Evolutionary conservation across 2,888 invertebrate genomes (phyloP).

Genomic region (Brenthis daphne): DNA sequence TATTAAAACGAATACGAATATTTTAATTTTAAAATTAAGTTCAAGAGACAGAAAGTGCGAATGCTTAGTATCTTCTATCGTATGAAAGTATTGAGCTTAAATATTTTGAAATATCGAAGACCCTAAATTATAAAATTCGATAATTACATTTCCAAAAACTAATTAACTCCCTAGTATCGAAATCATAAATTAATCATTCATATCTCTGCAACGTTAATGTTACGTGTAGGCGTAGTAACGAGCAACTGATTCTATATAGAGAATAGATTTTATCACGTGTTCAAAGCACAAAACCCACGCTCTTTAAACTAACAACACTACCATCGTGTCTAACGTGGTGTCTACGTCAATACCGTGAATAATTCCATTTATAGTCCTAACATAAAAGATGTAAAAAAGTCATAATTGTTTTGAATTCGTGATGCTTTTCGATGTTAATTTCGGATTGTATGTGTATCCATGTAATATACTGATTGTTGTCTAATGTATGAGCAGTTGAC

Average conservation of each 20-base stretch:
- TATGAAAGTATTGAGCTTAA: no score
- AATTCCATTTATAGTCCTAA: conserved; percentile 47
- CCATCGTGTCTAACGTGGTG: conserved; percentile 54
- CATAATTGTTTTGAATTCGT: conserved; percentile 7
- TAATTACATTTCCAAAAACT: background rate
- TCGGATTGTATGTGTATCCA: conserved; percentile 6
- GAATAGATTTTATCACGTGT: conserved; percentile 53
- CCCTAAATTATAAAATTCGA: background rate
- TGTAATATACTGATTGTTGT: conserved; percentile 3
- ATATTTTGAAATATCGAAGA: no score
- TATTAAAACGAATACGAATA: no score
- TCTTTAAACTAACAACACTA: conserved; percentile 51
- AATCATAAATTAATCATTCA: conserved; percentile 10
- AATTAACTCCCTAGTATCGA: background rate
- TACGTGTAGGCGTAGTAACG: conserved; percentile 41
- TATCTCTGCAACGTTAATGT: conserved; percentile 18
- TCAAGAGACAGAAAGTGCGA: no score
- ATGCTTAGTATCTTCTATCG: no score
- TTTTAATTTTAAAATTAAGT: no score
- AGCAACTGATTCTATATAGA: conserved; percentile 43
- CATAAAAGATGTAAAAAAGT: conserved; percentile 35
- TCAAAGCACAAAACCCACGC: conserved; percentile 55
- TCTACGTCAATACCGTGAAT: conserved; percentile 60
- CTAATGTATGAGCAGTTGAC: conserved; percentile 52
- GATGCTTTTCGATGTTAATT: conserved; percentile 14